phyloP scores from a whole-genome alignment of 2,797 vertebrate species.

The Ctenosaura bakeri region DNA sequence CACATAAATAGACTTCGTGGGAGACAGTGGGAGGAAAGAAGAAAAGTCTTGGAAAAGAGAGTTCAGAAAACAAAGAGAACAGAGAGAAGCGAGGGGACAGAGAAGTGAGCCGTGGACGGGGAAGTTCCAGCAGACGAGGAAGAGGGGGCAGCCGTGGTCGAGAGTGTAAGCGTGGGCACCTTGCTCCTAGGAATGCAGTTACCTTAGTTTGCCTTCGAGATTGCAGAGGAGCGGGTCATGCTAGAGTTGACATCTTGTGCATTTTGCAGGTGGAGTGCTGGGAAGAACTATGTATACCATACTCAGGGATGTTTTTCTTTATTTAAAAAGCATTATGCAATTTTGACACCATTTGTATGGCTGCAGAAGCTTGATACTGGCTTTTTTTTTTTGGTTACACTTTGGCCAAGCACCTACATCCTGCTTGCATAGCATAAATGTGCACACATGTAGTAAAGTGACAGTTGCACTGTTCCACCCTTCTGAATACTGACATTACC shows the following conservation, averaged over 20 bases:
- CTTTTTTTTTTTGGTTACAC: conserved; percentile 4
- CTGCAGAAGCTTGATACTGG: conserved; percentile 51
- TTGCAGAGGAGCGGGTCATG: neutral
- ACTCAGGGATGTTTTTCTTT: conserved; percentile 36
- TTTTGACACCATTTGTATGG: conserved; percentile 47
- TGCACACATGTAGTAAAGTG: too few species aligned
- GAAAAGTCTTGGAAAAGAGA: conserved; percentile 92
- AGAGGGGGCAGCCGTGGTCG: conserved; percentile 87
- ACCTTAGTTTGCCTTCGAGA: neutral
- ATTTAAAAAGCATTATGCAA: conserved; percentile 26
- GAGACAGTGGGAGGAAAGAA: conserved; percentile 97
- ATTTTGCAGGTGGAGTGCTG: conserved; percentile 8
- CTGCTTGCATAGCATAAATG: too few species aligned
- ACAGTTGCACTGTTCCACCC: too few species aligned
- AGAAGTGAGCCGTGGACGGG: conserved; percentile 88
- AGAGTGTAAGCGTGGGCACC: conserved; percentile 82
- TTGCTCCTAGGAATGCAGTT: conserved; percentile 22
- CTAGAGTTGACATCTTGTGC: neutral
- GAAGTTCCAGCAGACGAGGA: conserved; percentile 86
- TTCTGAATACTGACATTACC: too few species aligned
- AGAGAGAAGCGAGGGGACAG: conserved; percentile 92
- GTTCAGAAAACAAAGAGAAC: conserved; percentile 94
- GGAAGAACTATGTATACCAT: neutral
- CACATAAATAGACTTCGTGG: conserved; percentile 90
- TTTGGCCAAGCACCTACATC: too few species aligned